Evolutionary conservation across 2,888 invertebrate genomes (phyloP).

Genomic region (Habrosyne pyritoides): DNA sequence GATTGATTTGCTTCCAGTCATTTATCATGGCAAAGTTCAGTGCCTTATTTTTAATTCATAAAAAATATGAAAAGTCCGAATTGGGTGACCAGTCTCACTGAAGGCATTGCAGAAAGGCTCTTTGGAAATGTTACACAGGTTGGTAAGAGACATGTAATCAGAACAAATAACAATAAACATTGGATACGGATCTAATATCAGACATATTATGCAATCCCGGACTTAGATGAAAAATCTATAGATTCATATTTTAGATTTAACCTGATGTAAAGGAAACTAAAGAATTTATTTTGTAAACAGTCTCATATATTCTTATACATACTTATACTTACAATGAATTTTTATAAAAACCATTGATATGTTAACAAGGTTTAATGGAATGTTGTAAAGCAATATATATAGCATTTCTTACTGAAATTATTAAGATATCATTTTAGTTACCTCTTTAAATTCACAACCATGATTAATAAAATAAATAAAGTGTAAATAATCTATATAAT

Average conservation of each 20-base stretch:
- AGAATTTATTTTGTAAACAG: not conserved
- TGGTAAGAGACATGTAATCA: too few relatives aligned
- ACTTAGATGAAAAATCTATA: too few relatives aligned
- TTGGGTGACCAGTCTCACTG: too few relatives aligned
- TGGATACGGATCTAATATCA: too few relatives aligned
- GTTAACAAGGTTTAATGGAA: not conserved
- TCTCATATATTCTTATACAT: not conserved
- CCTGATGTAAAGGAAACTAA: not conserved
- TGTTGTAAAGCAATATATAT: not conserved
- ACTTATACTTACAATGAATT: not conserved
- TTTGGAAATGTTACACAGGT: too few relatives aligned
- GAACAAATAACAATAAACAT: too few relatives aligned
- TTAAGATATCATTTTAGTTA: not conserved
- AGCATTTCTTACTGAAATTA: not conserved
- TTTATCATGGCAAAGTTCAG: too few relatives aligned
- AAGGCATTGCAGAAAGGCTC: too few relatives aligned
- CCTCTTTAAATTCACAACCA: conserved; percentile 1
- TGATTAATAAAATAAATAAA: not conserved
- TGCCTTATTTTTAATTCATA: too few relatives aligned
- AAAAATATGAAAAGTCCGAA: too few relatives aligned
- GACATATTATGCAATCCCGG: too few relatives aligned
- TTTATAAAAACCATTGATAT: not conserved
- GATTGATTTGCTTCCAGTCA: not conserved
- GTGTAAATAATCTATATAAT: not conserved
- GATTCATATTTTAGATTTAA: too few relatives aligned